These are phyloP conservation scores for Schizopygopsis malacanthus DNA, from an alignment of 2,797 vertebrate genomes.

Conservation along the genomic window DNA sequence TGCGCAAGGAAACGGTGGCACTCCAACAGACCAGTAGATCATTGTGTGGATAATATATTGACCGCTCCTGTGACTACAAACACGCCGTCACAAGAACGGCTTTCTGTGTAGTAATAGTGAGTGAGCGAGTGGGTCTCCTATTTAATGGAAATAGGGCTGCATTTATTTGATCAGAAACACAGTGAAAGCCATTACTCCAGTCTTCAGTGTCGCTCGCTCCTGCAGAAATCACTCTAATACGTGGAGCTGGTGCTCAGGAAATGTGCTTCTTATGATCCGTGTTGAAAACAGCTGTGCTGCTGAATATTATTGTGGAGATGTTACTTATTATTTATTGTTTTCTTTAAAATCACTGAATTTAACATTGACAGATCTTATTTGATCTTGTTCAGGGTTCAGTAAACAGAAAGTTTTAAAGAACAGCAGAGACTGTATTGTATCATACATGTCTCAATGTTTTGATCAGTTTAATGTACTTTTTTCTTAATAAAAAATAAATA, in stretches of 20 bases:
- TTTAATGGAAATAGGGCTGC: neutral
- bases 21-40: constrained; percentile 66
- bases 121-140: neutral
- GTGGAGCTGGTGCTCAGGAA: neutral
- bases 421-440: neutral
- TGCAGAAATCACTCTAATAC: neutral
- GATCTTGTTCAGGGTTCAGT: neutral
- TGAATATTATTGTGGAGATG: neutral
- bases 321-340: neutral
- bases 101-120: constrained; percentile 17
- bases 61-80: constrained; percentile 69
- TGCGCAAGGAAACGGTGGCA: constrained; percentile 44
- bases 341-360: neutral
- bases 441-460: neutral
- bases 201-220: neutral
- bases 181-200: neutral
- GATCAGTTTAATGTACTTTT: neutral
- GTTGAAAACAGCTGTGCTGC: neutral
- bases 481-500: too few species aligned
- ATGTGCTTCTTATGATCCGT: neutral
- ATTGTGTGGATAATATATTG: constrained; percentile 73
- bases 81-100: constrained; percentile 32
- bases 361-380: neutral
- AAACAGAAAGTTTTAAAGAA: neutral
- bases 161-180: neutral